These are phyloP conservation scores for Pachliopta kotzebuea DNA, from an alignment of 2,888 invertebrate species.

Conservation along the genomic window DNA sequence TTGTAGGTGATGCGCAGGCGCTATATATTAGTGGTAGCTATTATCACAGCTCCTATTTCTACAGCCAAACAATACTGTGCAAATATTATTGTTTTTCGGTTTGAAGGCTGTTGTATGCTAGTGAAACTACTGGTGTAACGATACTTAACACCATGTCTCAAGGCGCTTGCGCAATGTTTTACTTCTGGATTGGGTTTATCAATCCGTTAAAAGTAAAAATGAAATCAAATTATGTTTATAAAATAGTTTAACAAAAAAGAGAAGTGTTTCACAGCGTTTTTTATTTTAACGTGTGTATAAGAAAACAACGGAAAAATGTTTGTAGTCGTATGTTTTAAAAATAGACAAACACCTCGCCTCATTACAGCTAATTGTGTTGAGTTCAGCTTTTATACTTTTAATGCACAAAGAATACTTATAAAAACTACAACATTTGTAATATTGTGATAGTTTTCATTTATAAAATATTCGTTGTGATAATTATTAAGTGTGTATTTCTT, in stretches of 20 bases:
- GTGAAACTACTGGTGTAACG: too few relatives aligned
- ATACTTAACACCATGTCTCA: too few relatives aligned
- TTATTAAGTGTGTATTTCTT: background rate
- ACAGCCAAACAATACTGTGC: too few relatives aligned
- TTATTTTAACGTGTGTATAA: background rate
- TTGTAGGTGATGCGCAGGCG: too few relatives aligned
- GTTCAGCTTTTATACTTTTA: constrained; percentile 5
- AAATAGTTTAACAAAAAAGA: background rate
- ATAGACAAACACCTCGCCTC: constrained; percentile 7
- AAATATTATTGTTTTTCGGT: too few relatives aligned
- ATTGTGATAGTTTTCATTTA: background rate
- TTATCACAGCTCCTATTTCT: too few relatives aligned
- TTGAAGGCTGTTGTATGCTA: too few relatives aligned
- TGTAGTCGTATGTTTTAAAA: constrained; percentile 12
- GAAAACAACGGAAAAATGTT: background rate
- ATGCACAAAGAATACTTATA: background rate
- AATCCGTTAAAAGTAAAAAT: too few relatives aligned
- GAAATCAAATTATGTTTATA: background rate
- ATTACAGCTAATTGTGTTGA: constrained; percentile 15
- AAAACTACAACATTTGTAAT: background rate
- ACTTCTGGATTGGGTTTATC: too few relatives aligned
- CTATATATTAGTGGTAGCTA: too few relatives aligned
- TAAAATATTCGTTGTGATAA: background rate
- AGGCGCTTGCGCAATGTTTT: too few relatives aligned
- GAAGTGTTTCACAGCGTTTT: background rate